Evolutionary conservation across 2,113 vertebrate genomes (phyloP), one percentile per base, ranked within the genome.

Genomic region (Carassius carassius): DNA sequence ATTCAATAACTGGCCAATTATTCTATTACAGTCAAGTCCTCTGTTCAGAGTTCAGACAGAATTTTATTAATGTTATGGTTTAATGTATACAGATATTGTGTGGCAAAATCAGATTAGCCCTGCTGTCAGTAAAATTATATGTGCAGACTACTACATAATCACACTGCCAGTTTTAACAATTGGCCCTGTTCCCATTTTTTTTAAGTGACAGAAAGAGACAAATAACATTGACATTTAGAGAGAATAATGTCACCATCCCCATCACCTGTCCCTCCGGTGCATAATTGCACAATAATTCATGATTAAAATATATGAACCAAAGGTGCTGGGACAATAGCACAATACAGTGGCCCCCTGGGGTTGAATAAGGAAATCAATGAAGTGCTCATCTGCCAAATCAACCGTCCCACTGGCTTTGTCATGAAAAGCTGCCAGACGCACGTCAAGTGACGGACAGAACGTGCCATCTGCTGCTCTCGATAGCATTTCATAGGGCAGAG

Each of bases 401-500:
- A 41, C 44, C 41, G 70, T 72, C 69, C 83, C 23, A 16, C 72
- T 63, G 69, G 54, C 63, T 82, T 78, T 86, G 85, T 88, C 73
- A 65, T 60, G 70, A 85, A 81, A 67, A 85, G 83, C 65, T 29
- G 5, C 47, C 85, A 87, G 60, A 82, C 78, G 80, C 77, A 62
- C 41, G 65, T 65, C 62, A 83, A 73, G 72, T 37, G 84, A 85
- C 19, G 78, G 78, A 82, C 78, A 47, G 74, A 85, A 86, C 58
- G 69, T 17, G 29, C 89, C 90, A 90, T 87, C 91, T 91, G 90
- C 63, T 84, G 60, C 41, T 13, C n/a, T 32, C 54, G 85, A 89
- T 85, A 88, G 49, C 72, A 37, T 44, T 86, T 73, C 75, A 51
- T 44, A 63, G 56, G 11, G n/a, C 67, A 56, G 25, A 72, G 44